These are phyloP conservation scores for Trissolcus brochymenae DNA, from an alignment of 2,888 invertebrate species.

Conservation along the genomic window DNA sequence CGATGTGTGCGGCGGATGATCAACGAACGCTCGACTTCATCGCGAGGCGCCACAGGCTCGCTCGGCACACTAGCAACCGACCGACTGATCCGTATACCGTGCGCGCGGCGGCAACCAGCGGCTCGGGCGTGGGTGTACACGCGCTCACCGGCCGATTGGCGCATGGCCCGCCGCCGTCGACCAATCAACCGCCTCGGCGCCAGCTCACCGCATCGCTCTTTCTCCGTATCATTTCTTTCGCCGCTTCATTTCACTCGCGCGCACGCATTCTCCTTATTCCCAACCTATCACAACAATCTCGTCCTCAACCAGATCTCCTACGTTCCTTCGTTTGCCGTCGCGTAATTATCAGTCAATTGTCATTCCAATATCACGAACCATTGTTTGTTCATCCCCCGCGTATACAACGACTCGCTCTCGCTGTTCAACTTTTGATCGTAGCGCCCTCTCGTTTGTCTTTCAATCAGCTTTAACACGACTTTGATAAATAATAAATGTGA, in stretches of 20 bases:
- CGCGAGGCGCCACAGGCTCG: slow-evolving; percentile 73
- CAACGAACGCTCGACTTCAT: slow-evolving; percentile 15
- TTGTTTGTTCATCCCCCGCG: no score
- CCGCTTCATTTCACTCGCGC: not conserved
- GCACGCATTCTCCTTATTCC: no score
- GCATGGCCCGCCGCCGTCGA: slow-evolving; percentile 59
- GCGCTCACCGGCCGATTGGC: slow-evolving; percentile 67
- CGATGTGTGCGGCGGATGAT: not conserved
- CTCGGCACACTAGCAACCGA: slow-evolving; percentile 67
- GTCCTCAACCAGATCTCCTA: no score
- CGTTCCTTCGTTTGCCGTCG: no score
- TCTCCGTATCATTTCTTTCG: not conserved
- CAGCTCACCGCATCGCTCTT: slow-evolving; percentile 2
- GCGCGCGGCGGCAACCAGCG: slow-evolving; percentile 46
- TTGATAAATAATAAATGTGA: no score
- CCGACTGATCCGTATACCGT: slow-evolving; percentile 38
- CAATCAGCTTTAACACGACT: no score
- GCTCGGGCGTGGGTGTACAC: slow-evolving; percentile 72
- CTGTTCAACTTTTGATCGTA: no score
- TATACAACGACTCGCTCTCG: no score
- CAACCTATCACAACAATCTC: no score
- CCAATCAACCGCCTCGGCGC: slow-evolving; percentile 63
- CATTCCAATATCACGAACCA: no score
- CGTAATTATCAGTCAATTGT: no score
- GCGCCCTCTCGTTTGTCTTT: no score